A percentile compares a stretch with the other conserved stretches of the same genome.
Conservation (phyloP, 53 echinoderm and acorn worm species). For the Antedon mediterranea region DNA sequence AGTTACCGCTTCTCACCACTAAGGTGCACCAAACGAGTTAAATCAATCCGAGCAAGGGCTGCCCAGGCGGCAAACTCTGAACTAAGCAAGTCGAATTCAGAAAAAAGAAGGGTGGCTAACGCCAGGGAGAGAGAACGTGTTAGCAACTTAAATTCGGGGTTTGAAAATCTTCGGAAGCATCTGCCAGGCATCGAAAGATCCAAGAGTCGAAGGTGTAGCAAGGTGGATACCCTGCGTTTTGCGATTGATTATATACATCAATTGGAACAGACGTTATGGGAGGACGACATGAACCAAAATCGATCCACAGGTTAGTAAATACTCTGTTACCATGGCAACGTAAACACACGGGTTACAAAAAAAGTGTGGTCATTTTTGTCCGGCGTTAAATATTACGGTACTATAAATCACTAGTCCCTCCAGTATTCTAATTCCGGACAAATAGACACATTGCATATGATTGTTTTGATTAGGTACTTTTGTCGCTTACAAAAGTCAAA, state of each 20-base stretch:
- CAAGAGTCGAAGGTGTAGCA: slow-evolving; percentile 40
- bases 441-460: too few species aligned
- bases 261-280: slow-evolving; percentile 46
- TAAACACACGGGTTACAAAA: too few species aligned
- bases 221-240: slow-evolving; percentile 80
- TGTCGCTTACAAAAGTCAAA: too few species aligned
- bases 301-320: not conserved
- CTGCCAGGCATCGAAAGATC: slow-evolving; percentile 31
- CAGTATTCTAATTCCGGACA: too few species aligned
- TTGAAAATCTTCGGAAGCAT: slow-evolving; percentile 55
- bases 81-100: slow-evolving; percentile 24
- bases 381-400: too few species aligned
- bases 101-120: slow-evolving; percentile 55
- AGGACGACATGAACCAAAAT: slow-evolving; percentile 13
- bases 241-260: slow-evolving; percentile 74
- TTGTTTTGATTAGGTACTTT: too few species aligned
- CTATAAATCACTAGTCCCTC: too few species aligned
- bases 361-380: too few species aligned
- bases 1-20: not conserved
- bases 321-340: too few species aligned
- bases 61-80: slow-evolving; percentile 6
- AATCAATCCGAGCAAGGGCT: not conserved
- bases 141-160: slow-evolving; percentile 65
- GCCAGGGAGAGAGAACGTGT: slow-evolving; percentile 83
- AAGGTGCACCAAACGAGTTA: not conserved